Conservation (phyloP, 1,140 invertebrate species). For the Branchinecta lynchi region DNA sequence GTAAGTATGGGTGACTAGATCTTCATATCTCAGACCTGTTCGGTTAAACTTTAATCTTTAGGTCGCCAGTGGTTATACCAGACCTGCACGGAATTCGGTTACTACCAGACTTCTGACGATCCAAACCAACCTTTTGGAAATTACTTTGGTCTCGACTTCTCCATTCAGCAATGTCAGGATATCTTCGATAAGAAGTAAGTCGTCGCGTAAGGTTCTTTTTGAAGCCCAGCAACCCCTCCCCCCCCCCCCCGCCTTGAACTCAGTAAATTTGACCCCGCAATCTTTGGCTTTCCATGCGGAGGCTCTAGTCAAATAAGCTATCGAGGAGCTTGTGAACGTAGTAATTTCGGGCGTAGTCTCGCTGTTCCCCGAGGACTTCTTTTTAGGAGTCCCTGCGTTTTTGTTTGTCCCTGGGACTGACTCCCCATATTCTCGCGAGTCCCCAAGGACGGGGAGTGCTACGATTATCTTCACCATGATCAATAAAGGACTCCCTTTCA, state of each 20-base stretch:
- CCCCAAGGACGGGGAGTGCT: no score
- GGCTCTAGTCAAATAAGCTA: no score
- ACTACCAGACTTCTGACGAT: constrained; percentile 71
- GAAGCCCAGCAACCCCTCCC: neutral
- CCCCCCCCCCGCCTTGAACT: neutral
- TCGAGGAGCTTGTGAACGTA: no score
- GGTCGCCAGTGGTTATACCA: constrained; percentile 84
- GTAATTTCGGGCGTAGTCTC: no score
- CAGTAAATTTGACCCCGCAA: constrained; percentile 42
- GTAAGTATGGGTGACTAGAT: no score
- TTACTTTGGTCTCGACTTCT: constrained; percentile 60
- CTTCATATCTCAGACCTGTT: no score
- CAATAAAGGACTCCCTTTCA: no score
- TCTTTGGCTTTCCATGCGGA: neutral
- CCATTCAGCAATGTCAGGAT: constrained; percentile 61
- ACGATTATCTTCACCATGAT: no score
- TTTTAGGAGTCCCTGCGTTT: no score
- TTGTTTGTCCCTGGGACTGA: no score
- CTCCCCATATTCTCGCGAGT: no score
- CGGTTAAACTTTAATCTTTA: constrained; percentile 28
- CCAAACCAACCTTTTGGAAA: constrained; percentile 56
- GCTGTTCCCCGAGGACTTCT: no score
- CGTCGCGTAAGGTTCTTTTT: constrained; percentile 16
- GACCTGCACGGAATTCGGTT: constrained; percentile 88
- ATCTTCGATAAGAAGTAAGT: constrained; percentile 48